Conservation (phyloP, 2,888 invertebrate species). For the Amblyjoppa proteus region DNA sequence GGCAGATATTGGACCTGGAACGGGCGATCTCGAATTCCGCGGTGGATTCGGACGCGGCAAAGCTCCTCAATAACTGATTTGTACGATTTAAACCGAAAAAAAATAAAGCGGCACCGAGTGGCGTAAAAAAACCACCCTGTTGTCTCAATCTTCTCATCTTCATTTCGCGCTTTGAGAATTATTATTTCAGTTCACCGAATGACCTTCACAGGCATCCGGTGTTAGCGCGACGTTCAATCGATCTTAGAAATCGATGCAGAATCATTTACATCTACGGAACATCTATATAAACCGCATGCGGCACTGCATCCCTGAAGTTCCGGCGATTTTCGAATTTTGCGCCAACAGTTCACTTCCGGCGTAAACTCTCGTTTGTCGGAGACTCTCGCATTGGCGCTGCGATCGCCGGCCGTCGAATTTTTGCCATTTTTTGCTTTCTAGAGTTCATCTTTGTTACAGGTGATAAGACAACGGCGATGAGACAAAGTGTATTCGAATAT, state of each 20-base stretch:
- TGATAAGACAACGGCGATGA: background rate
- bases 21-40: constrained; percentile 95
- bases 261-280: background rate
- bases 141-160: background rate
- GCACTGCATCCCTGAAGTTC: background rate
- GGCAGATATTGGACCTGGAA: constrained; percentile 98
- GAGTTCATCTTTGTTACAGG: too few species aligned
- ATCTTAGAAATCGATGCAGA: background rate
- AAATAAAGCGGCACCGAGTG: constrained; percentile 62
- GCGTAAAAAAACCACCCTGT: constrained; percentile 45
- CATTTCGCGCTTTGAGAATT: background rate
- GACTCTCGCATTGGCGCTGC: background rate
- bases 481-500: background rate
- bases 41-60: constrained; percentile 85
- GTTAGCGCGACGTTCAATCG: too few species aligned
- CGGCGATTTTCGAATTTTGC: background rate
- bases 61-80: constrained; percentile 79
- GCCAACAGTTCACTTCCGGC: background rate
- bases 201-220: too few species aligned
- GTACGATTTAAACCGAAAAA: constrained; percentile 66
- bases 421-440: too few species aligned
- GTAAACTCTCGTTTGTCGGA: background rate
- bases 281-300: background rate
- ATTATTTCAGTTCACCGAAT: too few species aligned
- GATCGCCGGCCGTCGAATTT: background rate